phyloP scores from a whole-genome alignment of 2,888 invertebrate genomes.

The Chalcis sispes region DNA sequence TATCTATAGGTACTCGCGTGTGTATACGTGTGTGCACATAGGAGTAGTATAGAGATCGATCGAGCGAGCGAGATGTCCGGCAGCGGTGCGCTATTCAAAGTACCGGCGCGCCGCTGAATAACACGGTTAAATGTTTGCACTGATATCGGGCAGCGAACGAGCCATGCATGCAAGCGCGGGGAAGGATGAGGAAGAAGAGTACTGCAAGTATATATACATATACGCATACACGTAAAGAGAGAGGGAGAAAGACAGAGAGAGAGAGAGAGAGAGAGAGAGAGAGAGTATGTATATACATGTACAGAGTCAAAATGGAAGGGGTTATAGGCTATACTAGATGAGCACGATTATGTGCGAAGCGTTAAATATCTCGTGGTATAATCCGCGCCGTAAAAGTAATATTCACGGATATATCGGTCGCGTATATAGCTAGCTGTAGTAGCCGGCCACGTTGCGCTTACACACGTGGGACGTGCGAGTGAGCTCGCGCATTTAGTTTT shows the following conservation, averaged over 20 bases:
- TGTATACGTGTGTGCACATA: background rate
- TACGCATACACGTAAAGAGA: too few species aligned
- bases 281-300: too few species aligned
- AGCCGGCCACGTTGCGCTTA: background rate
- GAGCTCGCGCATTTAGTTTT: background rate
- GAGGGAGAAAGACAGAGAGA: too few species aligned
- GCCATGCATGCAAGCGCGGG: background rate
- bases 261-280: too few species aligned
- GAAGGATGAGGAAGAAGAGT: too few species aligned
- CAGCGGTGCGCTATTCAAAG: slow-evolving; percentile 18
- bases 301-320: too few species aligned
- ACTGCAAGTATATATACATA: too few species aligned
- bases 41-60: background rate
- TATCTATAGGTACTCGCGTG: background rate
- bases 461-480: background rate
- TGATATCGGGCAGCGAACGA: slow-evolving; percentile 34
- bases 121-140: slow-evolving; percentile 46
- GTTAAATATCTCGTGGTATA: slow-evolving; percentile 63
- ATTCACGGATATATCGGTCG: slow-evolving; percentile 63
- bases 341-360: slow-evolving; percentile 55
- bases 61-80: slow-evolving; percentile 1
- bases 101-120: too few species aligned
- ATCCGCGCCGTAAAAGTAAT: slow-evolving; percentile 74
- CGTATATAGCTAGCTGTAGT: background rate
- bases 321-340: slow-evolving; percentile 44